Percentiles rank a stretch among this genome's conserved stretches.
These are phyloP conservation scores for Torymus texanus DNA, from an alignment of 2,888 invertebrate species.

Conservation along the genomic window DNA sequence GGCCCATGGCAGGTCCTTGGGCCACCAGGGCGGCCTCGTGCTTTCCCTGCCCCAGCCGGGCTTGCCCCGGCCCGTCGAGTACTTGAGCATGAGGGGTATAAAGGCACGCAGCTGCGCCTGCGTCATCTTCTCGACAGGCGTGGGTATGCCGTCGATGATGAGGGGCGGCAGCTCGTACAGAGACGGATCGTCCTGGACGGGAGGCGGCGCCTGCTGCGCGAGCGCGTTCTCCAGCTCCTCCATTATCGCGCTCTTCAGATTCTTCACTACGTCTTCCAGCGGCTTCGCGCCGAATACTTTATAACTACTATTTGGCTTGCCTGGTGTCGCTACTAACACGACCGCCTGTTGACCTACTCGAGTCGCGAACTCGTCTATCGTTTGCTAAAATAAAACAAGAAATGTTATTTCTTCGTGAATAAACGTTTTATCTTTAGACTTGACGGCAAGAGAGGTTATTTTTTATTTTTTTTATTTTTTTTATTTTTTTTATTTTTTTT, in stretches of 20 bases:
- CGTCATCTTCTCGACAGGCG: slow-evolving; percentile 99
- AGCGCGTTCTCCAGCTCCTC: slow-evolving; percentile 95
- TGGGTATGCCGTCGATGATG: slow-evolving; percentile 97
- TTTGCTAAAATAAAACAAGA: slow-evolving; percentile 81
- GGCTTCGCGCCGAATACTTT: slow-evolving; percentile 98
- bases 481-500: too few species aligned
- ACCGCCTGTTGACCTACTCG: slow-evolving; percentile 98
- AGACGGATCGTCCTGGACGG: slow-evolving; percentile 91
- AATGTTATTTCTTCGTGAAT: slow-evolving; percentile 1
- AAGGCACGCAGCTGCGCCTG: slow-evolving; percentile 97
- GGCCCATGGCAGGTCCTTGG: slow-evolving; percentile 97
- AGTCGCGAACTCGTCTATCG: slow-evolving; percentile 97
- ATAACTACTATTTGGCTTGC: slow-evolving; percentile 96
- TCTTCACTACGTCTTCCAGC: slow-evolving; percentile 95
- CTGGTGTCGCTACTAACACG: slow-evolving; percentile 96
- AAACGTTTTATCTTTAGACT: too few species aligned
- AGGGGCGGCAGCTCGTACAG: slow-evolving; percentile 96
- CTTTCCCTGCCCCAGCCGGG: slow-evolving; percentile 98
- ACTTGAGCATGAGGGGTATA: slow-evolving; percentile 98
- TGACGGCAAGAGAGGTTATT: too few species aligned
- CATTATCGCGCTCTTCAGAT: slow-evolving; percentile 93
- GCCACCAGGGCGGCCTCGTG: slow-evolving; percentile 98
- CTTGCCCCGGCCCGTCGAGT: slow-evolving; percentile 96
- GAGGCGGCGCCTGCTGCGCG: slow-evolving; percentile 93
- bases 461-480: too few species aligned